These are phyloP conservation scores for Dinomys branickii DNA, from an alignment of 2,113 vertebrate species.

Conservation along the genomic window DNA sequence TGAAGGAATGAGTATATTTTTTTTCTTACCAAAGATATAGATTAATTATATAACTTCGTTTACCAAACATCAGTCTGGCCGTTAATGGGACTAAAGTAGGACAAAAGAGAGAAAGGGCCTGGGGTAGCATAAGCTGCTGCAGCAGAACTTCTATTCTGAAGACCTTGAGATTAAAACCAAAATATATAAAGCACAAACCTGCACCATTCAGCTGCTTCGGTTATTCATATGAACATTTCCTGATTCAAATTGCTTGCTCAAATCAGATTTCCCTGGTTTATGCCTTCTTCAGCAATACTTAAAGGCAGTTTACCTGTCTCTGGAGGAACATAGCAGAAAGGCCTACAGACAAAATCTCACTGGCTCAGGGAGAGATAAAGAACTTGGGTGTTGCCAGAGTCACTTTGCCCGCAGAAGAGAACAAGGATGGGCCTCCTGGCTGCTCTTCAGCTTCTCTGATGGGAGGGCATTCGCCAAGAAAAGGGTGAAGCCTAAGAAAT, in stretches of 20 bases:
- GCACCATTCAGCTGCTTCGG: conserved; percentile 63
- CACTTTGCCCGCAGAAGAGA: not conserved
- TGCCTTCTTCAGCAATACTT: conserved; percentile 80
- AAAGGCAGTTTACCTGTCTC: conserved; percentile 77
- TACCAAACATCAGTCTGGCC: not conserved
- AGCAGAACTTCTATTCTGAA: conserved; percentile 47
- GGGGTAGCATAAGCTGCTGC: not conserved
- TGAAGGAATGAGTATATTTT: not conserved
- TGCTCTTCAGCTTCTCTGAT: not conserved
- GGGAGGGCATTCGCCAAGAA: not conserved
- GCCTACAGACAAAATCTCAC: conserved; percentile 66
- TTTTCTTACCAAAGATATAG: not conserved
- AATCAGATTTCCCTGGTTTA: conserved; percentile 80
- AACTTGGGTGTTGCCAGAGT: conserved; percentile 8
- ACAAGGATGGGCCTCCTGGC: not conserved
- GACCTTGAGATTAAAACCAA: conserved; percentile 59
- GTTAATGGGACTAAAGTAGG: not conserved
- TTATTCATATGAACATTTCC: conserved; percentile 76
- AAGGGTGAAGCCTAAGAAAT: not conserved
- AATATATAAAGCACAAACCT: conserved; percentile 64
- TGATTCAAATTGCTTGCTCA: conserved; percentile 73
- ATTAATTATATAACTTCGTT: not conserved
- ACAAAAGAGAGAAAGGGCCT: not conserved
- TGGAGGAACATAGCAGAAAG: conserved; percentile 71
- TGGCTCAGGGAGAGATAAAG: conserved; percentile 51